Percentiles rank a stretch among this genome's conserved stretches.
Conservation (phyloP, 2,888 invertebrate genomes). For the Parnassius mnemosyne region DNA sequence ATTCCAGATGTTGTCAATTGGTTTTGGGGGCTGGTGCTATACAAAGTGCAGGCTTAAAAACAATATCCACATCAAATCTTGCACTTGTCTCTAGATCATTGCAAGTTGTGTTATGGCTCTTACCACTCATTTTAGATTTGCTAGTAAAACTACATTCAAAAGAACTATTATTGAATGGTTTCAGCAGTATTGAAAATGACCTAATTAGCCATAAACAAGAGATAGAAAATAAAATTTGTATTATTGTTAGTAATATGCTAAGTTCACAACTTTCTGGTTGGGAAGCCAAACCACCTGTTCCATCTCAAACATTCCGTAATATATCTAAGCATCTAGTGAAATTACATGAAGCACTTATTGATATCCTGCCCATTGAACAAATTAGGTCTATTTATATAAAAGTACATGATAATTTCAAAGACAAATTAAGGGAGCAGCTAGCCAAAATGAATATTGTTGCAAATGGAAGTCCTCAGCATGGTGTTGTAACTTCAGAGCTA, state of each 20-base stretch:
- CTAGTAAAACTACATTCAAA: slow-evolving; percentile 82
- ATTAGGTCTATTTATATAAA: slow-evolving; percentile 88
- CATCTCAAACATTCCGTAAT: slow-evolving; percentile 93
- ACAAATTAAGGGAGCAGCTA: slow-evolving; percentile 91
- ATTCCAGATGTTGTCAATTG: slow-evolving; percentile 94
- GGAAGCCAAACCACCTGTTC: slow-evolving; percentile 97
- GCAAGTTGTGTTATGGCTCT: slow-evolving; percentile 89
- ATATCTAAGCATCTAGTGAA: slow-evolving; percentile 94
- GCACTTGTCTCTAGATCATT: slow-evolving; percentile 91
- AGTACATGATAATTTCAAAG: slow-evolving; percentile 92
- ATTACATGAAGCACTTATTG: slow-evolving; percentile 93
- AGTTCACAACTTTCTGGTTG: slow-evolving; percentile 90
- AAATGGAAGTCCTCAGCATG: slow-evolving; percentile 98
- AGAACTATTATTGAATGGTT: slow-evolving; percentile 72
- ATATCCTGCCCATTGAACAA: slow-evolving; percentile 89
- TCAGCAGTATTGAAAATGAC: slow-evolving; percentile 88
- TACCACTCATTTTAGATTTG: slow-evolving; percentile 86
- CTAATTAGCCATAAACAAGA: slow-evolving; percentile 94
- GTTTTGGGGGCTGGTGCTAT: slow-evolving; percentile 98
- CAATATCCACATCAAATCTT: slow-evolving; percentile 96
- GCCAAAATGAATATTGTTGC: slow-evolving; percentile 93
- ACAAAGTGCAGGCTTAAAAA: slow-evolving; percentile 95
- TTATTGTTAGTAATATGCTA: slow-evolving; percentile 93
- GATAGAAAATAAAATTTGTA: slow-evolving; percentile 94
- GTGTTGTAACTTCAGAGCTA: slow-evolving; percentile 94